phyloP scores from a whole-genome alignment of 2,888 invertebrate genomes.

The Luperina testacea region DNA sequence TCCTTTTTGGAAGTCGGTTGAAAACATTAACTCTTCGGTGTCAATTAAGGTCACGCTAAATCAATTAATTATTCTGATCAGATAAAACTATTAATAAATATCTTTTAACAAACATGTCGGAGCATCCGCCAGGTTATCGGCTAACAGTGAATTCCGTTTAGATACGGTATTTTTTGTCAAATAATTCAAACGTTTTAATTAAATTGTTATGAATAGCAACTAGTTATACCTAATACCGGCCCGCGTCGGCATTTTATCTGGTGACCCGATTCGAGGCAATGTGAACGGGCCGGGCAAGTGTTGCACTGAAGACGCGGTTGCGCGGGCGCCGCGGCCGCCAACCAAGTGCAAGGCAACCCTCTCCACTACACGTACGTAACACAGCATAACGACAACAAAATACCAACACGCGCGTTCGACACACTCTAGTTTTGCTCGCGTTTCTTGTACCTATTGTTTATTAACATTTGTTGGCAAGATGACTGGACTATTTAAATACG shows the following conservation, averaged over 20 bases:
- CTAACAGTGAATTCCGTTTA: conserved; percentile 63
- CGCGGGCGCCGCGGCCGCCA: conserved; percentile 58
- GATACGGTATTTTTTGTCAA: conserved; percentile 61
- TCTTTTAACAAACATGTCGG: conserved; percentile 38
- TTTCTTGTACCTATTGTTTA: conserved; percentile 42
- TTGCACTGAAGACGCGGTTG: conserved; percentile 81
- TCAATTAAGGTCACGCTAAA: conserved; percentile 29
- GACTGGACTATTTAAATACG: conserved; percentile 3
- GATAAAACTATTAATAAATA: conserved; percentile 42
- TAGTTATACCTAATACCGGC: conserved; percentile 62
- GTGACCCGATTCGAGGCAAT: conserved; percentile 72
- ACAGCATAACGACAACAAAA: conserved; percentile 75
- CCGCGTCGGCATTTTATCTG: conserved; percentile 64
- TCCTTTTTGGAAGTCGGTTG: too few species aligned
- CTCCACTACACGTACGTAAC: conserved; percentile 82
- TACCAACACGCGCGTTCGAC: conserved; percentile 59
- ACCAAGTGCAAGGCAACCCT: conserved; percentile 83
- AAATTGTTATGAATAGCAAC: conserved; percentile 57
- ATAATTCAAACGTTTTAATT: conserved; percentile 51
- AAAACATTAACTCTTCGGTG: conserved; percentile 6
- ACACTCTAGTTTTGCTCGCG: conserved; percentile 55
- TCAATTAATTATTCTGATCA: conserved; percentile 47
- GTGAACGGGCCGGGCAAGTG: conserved; percentile 70
- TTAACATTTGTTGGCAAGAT: conserved; percentile 11
- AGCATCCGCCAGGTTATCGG: conserved; percentile 39